Base-by-base conservation (phyloP, 2,113 vertebrate genomes). In the Bucco capensis region DNA sequence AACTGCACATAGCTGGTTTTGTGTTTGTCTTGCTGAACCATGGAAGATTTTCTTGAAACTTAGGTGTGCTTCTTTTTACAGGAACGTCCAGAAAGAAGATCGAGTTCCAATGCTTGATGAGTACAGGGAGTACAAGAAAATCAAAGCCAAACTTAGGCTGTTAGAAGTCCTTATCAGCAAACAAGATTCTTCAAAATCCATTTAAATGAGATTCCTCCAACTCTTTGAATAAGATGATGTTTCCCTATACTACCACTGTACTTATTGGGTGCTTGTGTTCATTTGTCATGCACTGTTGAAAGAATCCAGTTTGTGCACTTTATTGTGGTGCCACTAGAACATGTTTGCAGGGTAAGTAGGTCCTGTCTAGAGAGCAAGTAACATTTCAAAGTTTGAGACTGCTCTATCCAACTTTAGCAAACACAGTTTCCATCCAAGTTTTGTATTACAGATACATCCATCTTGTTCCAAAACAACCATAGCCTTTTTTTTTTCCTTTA, bases 81-180 rank as follows among this genome's bases (percentile, higher is more conserved):
- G 99, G 96, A 99, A 98, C 1, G 98, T 98, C 25, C 99, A 99
- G 97, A 99, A 99, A 92, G 99, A 99, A 97, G 99, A 99, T 96
- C 98, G 99, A 40, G 96, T 98, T 87, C 98, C 98, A n/a, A 98
- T 98, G 98, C 96, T 98, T 91, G 99, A 99, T 62, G 99, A 99
- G 92, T 99, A 99, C 97, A 98, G 97, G 80, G 99, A 99, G 86
- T 99, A 99, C 97, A 99, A 99, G 97, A 98, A 98, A 97, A 98
- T 99, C 93, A 99, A 99, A 97, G 99, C 99, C 96, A 99, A 98
- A 71, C 98, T 99, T 44, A 98, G 99, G 91, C 98, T 99, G 91
- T 97, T 99, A 93, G 99, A 99, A 96, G 99, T 99, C 92, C 99
- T 99, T 90, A 99, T 99, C 98, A 99, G 98, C 98, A 99, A 99